Percentiles rank a stretch among this genome's conserved stretches.
These are phyloP conservation scores for Mamestra configurata DNA, from an alignment of 1,140 invertebrate species.

Conservation along the genomic window DNA sequence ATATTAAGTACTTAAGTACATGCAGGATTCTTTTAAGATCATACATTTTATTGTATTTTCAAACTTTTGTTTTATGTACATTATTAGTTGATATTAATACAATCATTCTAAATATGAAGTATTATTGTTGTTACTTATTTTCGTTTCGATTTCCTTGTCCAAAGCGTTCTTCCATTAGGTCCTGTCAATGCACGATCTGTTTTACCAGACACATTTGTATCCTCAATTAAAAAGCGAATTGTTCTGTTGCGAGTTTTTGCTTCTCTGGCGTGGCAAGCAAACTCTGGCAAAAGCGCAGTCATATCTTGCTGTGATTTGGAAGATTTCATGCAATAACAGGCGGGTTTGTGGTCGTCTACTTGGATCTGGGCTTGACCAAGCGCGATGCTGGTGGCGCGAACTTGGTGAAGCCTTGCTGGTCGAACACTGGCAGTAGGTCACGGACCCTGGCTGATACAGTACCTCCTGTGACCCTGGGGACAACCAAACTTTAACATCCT, in stretches of 20 bases:
- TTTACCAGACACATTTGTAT: slow-evolving; percentile 8
- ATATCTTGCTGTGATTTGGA: slow-evolving; percentile 7
- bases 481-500: slow-evolving; percentile 57
- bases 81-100: slow-evolving; percentile 48
- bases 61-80: slow-evolving; percentile 46
- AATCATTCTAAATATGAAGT: slow-evolving; percentile 45
- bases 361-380: slow-evolving; percentile 91
- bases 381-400: slow-evolving; percentile 93
- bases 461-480: slow-evolving; percentile 88
- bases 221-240: background rate
- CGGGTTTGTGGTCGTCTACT: slow-evolving; percentile 59
- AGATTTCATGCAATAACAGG: slow-evolving; percentile 29
- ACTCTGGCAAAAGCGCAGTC: slow-evolving; percentile 12
- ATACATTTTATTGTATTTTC: slow-evolving; percentile 36
- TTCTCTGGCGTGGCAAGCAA: background rate
- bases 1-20: slow-evolving; percentile 23
- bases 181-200: background rate
- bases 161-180: slow-evolving; percentile 19
- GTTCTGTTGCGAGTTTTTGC: background rate
- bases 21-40: background rate
- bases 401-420: slow-evolving; percentile 93
- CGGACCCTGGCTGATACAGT: slow-evolving; percentile 91
- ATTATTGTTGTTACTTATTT: slow-evolving; percentile 44
- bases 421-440: slow-evolving; percentile 93
- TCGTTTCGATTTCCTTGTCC: slow-evolving; percentile 48